Conservation (phyloP, 2,113 vertebrate species). For the Rhodinocichla rosea region DNA sequence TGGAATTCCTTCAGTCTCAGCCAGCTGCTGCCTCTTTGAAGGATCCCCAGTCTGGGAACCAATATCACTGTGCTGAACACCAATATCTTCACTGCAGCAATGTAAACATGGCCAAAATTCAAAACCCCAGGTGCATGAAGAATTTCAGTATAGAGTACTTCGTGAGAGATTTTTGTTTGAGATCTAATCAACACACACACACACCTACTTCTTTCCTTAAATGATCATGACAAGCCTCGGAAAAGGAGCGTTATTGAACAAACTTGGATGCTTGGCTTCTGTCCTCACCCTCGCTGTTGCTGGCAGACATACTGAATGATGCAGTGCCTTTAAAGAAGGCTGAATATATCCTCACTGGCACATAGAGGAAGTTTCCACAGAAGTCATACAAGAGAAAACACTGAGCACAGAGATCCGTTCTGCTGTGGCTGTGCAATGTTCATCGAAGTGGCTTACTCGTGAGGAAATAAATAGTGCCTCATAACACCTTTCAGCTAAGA, state of each 20-base stretch:
- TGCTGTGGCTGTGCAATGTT: neutral
- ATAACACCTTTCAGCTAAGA: neutral
- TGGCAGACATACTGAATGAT: slow-evolving; percentile 22
- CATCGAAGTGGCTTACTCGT: neutral
- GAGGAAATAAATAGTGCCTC: slow-evolving; percentile 71
- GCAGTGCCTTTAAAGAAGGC: slow-evolving; percentile 26
- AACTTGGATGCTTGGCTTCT: slow-evolving; percentile 2
- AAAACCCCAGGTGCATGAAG: neutral
- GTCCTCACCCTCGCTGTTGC: neutral
- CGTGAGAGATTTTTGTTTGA: neutral
- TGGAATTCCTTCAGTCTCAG: slow-evolving; percentile 4
- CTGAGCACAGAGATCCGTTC: neutral
- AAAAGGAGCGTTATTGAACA: neutral
- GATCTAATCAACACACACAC: neutral
- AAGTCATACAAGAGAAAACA: slow-evolving; percentile 26
- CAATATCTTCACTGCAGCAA: neutral
- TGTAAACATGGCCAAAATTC: slow-evolving; percentile 33
- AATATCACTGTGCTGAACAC: neutral
- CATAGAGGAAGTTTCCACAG: slow-evolving; percentile 46
- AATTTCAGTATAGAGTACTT: neutral
- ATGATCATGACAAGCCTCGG: neutral
- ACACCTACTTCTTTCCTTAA: slow-evolving; percentile 7
- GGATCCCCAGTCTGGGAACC: neutral
- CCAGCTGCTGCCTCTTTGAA: neutral
- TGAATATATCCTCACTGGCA: slow-evolving; percentile 30